Conservation (phyloP, 2,888 invertebrate species). For the Euzophera pinguis region DNA sequence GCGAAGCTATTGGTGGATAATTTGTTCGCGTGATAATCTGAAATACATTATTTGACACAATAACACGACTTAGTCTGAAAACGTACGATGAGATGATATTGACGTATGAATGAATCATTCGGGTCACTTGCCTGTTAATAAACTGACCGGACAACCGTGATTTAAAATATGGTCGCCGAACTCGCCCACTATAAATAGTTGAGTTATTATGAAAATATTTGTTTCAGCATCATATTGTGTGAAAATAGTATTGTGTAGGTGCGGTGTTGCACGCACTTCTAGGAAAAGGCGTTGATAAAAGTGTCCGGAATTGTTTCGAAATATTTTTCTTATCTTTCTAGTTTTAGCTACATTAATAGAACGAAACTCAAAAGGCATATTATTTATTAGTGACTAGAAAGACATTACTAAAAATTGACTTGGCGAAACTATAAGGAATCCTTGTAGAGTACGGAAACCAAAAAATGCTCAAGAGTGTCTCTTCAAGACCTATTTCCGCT, state of each 20-base stretch:
- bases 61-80: not conserved
- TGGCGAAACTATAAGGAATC: too few species aligned
- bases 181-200: not conserved
- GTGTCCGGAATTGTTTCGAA: not conserved
- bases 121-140: not conserved
- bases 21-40: too few species aligned
- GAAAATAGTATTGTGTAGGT: slow-evolving; percentile 1
- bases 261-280: not conserved
- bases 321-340: too few species aligned
- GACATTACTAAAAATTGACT: too few species aligned
- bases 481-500: not conserved
- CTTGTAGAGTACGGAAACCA: too few species aligned
- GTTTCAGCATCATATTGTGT: not conserved
- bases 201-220: not conserved
- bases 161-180: not conserved
- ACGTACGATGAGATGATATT: not conserved
- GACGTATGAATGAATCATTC: slow-evolving; percentile 2
- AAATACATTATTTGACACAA: not conserved
- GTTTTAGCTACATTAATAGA: not conserved
- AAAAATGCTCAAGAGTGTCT: too few species aligned
- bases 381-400: too few species aligned
- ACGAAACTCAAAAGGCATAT: too few species aligned
- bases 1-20: too few species aligned
- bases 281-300: not conserved
- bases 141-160: not conserved